Evolutionary conservation across 2,113 vertebrate genomes (phyloP).

Genomic region (Sphaerodactylus townsendi): DNA sequence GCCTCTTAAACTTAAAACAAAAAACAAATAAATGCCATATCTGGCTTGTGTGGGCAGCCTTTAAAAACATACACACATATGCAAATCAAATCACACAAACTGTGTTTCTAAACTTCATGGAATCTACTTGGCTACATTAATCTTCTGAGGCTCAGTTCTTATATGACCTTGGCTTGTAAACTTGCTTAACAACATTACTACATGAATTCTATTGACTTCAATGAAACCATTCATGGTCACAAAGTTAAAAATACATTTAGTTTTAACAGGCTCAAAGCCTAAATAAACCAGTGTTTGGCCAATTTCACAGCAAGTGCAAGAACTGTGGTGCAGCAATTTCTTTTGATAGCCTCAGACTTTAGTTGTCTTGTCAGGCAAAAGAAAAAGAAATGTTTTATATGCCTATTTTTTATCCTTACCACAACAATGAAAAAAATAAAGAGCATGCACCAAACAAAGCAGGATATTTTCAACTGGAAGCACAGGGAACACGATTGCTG

Average conservation of each 20-base stretch:
- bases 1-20: background rate
- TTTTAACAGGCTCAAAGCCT: slow-evolving; percentile 14
- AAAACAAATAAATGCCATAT: background rate
- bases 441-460: background rate
- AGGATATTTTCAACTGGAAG: background rate
- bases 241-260: slow-evolving; percentile 15
- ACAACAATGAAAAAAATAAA: background rate
- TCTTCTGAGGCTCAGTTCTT: slow-evolving; percentile 4
- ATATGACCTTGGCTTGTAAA: background rate
- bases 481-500: background rate
- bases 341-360: slow-evolving; percentile 5
- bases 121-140: background rate
- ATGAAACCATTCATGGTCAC: slow-evolving; percentile 24
- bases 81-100: background rate
- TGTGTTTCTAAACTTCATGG: background rate
- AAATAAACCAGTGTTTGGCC: background rate
- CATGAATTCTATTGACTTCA: slow-evolving; percentile 14
- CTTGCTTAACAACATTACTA: slow-evolving; percentile 12
- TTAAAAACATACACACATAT: background rate
- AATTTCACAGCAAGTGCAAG: background rate
- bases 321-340: background rate
- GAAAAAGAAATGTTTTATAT: background rate
- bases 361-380: background rate
- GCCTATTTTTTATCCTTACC: background rate
- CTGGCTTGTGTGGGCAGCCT: background rate